Base-by-base conservation (phyloP, 2,797 vertebrate species). In the Basileuterus tristriatus region DNA sequence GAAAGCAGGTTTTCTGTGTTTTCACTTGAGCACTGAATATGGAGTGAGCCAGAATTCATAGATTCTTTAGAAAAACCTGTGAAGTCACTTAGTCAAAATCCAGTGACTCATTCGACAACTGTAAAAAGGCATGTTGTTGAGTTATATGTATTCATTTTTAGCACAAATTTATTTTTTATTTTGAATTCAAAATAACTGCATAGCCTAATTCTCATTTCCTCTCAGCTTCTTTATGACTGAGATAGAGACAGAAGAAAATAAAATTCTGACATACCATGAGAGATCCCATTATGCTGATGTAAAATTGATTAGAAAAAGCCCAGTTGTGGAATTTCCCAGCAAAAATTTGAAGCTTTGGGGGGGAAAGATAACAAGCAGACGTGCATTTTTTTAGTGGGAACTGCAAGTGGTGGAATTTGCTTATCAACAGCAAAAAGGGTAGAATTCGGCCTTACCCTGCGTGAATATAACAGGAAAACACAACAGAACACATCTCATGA, bases 391-490 rank as follows among this genome's bases (percentile, higher is more conserved):
- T 86, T 88, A 49, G 78, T 47, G 39, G 39, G 43, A 92, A 92
- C 55, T 67, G 19, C n/a, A 76, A 79, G 23, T 39, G 82, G 59
- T 76, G 39, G 67, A 76, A 84, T 65, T 82, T 89, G 26, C 55
- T 89, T 89, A 93, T 67, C 77, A 79, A 11, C 2, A 8, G 23
- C 34, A 79, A 56, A 71, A 93, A 87, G 47, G 70, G 52, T 39
- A 93, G 64, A 89, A 93, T 87, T 84, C 60, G 65, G 59, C 90
- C 88, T 94, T 91, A 94, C 36, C 55, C 93, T 59, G 34, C 47
- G 37, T 23, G 41, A 79, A 90, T 82, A 82, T 46, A 83, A 69
- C 47, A 94, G 59, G 32, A 94, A 90, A 95, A 76, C 43, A 70
- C 74, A 95, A 50, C 21, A 92, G 80, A 86, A 60, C 7, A 14